phyloP scores from a whole-genome alignment of 2,113 vertebrate genomes.

The Cochlearius cochlearius region DNA sequence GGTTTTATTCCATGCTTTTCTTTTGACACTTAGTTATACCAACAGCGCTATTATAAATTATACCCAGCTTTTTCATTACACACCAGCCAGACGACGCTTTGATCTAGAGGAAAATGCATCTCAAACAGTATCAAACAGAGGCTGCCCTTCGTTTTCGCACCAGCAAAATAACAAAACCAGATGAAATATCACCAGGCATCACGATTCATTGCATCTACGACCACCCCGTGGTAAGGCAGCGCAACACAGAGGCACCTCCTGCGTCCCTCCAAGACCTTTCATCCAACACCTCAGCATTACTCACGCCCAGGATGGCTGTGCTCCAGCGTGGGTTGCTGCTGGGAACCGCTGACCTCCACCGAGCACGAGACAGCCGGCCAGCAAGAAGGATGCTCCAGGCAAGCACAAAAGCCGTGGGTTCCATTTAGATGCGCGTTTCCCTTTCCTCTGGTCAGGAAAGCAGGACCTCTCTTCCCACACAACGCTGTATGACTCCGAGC shows the following conservation, averaged over 20 bases:
- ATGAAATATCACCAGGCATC: neutral
- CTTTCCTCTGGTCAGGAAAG: neutral
- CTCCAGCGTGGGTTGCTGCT: accelerated
- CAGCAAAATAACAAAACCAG: neutral
- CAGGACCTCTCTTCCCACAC: neutral
- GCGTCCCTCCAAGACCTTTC: neutral
- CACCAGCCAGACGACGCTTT: neutral
- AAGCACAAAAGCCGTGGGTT: neutral
- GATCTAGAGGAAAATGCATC: neutral
- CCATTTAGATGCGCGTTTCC: neutral
- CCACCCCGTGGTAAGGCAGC: accelerated
- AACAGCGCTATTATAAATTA: neutral
- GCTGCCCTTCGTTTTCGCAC: neutral
- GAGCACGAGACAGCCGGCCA: neutral
- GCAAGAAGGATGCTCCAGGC: neutral
- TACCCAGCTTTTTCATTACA: neutral
- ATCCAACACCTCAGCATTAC: neutral
- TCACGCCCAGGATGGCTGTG: accelerated
- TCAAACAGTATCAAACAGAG: neutral
- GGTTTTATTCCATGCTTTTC: neutral
- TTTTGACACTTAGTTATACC: neutral
- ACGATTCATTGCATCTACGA: accelerated
- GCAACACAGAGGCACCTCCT: neutral
- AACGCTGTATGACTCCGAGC: accelerated
- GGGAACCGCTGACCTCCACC: neutral